These are phyloP conservation scores for Fregata magnificens DNA, from an alignment of 2,113 vertebrate genomes.

Conservation along the genomic window DNA sequence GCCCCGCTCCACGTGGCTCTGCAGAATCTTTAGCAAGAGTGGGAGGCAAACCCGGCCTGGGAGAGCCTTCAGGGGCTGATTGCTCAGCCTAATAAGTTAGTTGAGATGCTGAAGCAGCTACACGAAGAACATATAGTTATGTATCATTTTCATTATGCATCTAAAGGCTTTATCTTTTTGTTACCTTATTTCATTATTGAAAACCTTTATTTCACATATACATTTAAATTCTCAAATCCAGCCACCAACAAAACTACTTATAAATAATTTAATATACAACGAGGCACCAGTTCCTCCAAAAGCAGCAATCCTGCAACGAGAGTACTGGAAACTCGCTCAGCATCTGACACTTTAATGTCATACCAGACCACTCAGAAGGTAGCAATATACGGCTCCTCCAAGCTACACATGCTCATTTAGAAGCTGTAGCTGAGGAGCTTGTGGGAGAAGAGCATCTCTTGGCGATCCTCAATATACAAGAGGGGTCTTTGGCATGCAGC, in stretches of 20 bases:
- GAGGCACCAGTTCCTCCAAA: background rate
- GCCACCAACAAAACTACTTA: background rate
- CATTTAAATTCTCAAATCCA: background rate
- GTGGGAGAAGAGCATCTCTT: background rate
- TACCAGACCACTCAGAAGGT: background rate
- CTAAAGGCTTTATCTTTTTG: background rate
- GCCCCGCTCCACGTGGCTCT: background rate
- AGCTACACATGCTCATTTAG: background rate
- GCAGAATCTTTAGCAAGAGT: background rate
- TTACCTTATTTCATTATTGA: slow-evolving; percentile 41
- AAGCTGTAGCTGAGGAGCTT: background rate
- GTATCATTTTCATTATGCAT: slow-evolving; percentile 30
- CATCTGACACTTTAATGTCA: background rate
- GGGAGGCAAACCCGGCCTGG: background rate
- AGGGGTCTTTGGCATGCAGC: background rate
- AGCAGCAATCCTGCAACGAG: background rate
- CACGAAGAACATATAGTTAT: background rate
- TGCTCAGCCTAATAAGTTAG: background rate
- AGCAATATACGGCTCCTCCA: background rate
- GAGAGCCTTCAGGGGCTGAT: background rate
- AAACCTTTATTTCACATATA: background rate
- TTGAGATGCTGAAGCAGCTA: background rate
- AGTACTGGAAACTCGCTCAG: background rate
- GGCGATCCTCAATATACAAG: background rate
- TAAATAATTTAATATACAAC: slow-evolving; percentile 5